Evolutionary conservation across 2,113 vertebrate species (phyloP), one percentile per base, ranked within the genome.

Genomic region (Tonatia bakeri): DNA sequence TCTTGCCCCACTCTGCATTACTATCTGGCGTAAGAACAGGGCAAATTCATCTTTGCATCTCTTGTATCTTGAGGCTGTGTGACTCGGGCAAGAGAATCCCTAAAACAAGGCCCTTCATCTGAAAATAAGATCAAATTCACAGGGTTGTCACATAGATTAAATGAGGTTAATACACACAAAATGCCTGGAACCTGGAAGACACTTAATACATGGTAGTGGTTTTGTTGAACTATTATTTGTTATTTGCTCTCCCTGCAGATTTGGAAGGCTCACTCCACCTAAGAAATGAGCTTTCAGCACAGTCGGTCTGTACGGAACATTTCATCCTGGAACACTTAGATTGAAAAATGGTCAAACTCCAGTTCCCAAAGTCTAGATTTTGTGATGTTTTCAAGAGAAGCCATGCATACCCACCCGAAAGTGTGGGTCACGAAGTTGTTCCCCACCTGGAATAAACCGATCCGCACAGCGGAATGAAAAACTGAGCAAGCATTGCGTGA

Each of bases 371-470:
- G 65, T 65, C 65, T 65, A 70, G 83, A 75, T 72, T 91, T 61
- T 88, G 31, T 82, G 67, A 72, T 87, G 28, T 84, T 97, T 88
- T 86, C 52, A 93, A 81, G 72, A 93, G 54, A 95, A 93, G 70
- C 31, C 24, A 16, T 15, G 52, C 36, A n/a, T 91, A 82, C 94
- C 93, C 94, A 89, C 80, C 43, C 28, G 33, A 94, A 70, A 38
- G 40, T 79, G 73, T 95, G 76, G 38, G 52, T 45, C 93, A 86
- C 91, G 47, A 82, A 96, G 47, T 52, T 59, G 64, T 54, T 91
- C 67, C 75, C 83, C 79, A 86, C 67, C 69, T 93, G 56, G 50
- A 82, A 94, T 52, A 79, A 94, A 90, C 87, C 85, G 56, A 87
- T 92, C 91, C 64, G 67, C 69, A 54, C 64, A 90, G 87, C 79